phyloP scores from a whole-genome alignment of 1,140 invertebrate genomes.

The Ptiloglossa arizonensis region DNA sequence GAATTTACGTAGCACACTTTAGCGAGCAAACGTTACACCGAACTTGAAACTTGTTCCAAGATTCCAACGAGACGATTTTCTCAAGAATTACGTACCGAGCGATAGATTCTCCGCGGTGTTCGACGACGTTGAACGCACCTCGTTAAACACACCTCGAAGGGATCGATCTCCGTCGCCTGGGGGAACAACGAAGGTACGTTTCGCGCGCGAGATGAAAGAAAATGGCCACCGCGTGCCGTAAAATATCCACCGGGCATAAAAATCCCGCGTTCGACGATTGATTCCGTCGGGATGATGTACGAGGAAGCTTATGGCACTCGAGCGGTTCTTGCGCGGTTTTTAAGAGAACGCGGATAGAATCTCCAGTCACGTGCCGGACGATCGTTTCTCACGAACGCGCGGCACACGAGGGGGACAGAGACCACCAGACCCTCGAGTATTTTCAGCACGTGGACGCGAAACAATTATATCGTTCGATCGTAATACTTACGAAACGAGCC shows the following conservation, averaged over 20 bases:
- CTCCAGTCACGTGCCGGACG: slow-evolving; percentile 33
- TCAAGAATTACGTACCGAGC: no score
- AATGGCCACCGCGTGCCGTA: background rate
- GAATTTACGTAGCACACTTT: no score
- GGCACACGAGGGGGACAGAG: slow-evolving; percentile 12
- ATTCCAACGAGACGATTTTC: no score
- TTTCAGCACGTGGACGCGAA: slow-evolving; percentile 40
- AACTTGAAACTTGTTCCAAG: no score
- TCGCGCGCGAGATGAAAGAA: background rate
- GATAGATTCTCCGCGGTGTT: no score
- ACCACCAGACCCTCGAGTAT: slow-evolving; percentile 17
- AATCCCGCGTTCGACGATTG: slow-evolving; percentile 22
- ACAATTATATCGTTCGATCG: slow-evolving; percentile 52
- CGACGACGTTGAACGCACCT: no score
- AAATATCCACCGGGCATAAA: background rate
- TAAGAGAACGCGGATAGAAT: slow-evolving; percentile 24
- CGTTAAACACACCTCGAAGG: background rate
- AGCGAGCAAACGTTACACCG: no score
- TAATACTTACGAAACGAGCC: slow-evolving; percentile 18
- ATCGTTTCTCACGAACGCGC: slow-evolving; percentile 54
- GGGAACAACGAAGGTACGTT: background rate
- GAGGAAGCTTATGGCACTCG: slow-evolving; percentile 9
- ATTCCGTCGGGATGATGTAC: slow-evolving; percentile 23
- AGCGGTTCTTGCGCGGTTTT: slow-evolving; percentile 32
- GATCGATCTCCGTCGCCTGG: background rate